phyloP scores from a whole-genome alignment of 2,888 invertebrate species.

The Rhodophaea formosa region DNA sequence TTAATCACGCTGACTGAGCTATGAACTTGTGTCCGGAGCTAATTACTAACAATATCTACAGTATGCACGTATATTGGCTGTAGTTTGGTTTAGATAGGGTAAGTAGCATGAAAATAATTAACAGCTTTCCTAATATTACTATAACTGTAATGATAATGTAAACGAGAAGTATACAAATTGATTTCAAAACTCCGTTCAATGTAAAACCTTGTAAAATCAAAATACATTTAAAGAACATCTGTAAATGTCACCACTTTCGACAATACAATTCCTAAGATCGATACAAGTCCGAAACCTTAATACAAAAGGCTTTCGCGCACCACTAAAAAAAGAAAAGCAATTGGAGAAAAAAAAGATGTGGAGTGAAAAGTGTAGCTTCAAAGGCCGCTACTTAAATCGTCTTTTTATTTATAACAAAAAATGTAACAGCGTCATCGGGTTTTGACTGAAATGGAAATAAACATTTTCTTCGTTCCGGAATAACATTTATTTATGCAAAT shows the following conservation, averaged over 20 bases:
- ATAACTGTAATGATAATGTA: too few species aligned
- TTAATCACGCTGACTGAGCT: slow-evolving; percentile 8
- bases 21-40: not conserved
- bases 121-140: not conserved
- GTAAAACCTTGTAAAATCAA: too few species aligned
- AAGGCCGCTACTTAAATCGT: slow-evolving; percentile 12
- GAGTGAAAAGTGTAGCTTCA: slow-evolving; percentile 8
- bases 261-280: not conserved
- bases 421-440: slow-evolving; percentile 32
- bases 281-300: not conserved
- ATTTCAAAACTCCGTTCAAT: too few species aligned
- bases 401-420: slow-evolving; percentile 25
- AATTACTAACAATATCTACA: not conserved
- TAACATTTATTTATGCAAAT: slow-evolving; percentile 67
- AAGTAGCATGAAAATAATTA: not conserved
- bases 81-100: not conserved
- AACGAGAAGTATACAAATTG: too few species aligned
- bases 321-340: slow-evolving; percentile 14
- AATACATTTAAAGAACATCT: not conserved
- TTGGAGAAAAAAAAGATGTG: slow-evolving; percentile 5
- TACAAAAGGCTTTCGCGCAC: slow-evolving; percentile 2
- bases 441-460: slow-evolving; percentile 46
- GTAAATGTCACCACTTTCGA: not conserved
- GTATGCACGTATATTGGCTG: not conserved
- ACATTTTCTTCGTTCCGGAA: slow-evolving; percentile 46